Base-by-base conservation (phyloP, 37 sponge, comb jelly and placozoan species). In the Beroe ovata region DNA sequence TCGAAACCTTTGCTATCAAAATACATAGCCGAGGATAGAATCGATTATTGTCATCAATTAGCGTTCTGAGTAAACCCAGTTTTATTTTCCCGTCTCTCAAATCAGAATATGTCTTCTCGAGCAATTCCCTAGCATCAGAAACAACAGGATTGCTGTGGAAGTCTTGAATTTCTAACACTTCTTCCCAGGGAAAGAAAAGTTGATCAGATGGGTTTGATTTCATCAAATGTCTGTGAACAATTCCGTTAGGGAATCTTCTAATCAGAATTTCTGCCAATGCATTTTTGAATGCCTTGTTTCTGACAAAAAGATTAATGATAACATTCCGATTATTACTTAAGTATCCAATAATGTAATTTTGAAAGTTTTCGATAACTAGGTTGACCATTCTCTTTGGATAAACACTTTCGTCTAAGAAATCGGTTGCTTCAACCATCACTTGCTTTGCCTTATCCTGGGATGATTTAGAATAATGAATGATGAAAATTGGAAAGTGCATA, bases 161-260 rank as follows among this genome's bases (percentile, higher is more conserved):
- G 1, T 29, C 69, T 2, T 34, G 34, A 25, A 66, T 25, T 4
- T 66, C 69, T 34, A 66, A 66, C 1, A 66, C 2, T 14, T 14
- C 30, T 32, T 66, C 69, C 69, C 69, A 66, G 8, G 69, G 69
- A 33, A 66, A 66, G 36, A 29, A 66, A 18, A 8, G 25, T 8
- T 2, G 16, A 4, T 25, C 25, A 18, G 14, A 34, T 4, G 32
- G 1, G 34, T 66, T 30, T 8, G 69, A 32, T 2, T 14, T 32
- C 19, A 66, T 4, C 29, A 66, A 37, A 18, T 66, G 69, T 18
- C 33, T 66, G 16, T 66, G 36, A 6, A 8, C 2, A 26, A 66
- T 37, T 1, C 69, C 69, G 34, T 2, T 1, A 66, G 36, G 36
- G 30, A 66, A 66, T 18, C 34, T 66, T 33, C 69, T 34, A 2